Percentiles rank a stretch among this genome's conserved stretches.
phyloP scores from a whole-genome alignment of 2,888 invertebrate genomes.

The Xylota segnis region DNA sequence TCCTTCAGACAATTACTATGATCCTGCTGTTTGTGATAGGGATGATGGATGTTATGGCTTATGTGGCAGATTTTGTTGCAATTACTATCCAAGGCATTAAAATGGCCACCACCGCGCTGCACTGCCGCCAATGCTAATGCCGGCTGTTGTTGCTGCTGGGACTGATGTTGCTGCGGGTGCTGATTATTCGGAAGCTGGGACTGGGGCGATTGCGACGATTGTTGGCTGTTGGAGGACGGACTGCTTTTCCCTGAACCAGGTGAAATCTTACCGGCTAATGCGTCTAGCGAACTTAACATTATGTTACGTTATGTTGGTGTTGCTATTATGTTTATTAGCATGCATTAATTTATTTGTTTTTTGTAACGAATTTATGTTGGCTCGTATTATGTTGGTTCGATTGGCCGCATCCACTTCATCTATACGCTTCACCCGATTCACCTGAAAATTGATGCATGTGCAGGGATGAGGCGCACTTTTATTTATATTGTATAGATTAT shows the following conservation, averaged over 20 bases:
- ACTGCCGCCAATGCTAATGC: slow-evolving; percentile 80
- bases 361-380: slow-evolving; percentile 10
- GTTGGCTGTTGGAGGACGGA: slow-evolving; percentile 79
- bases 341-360: slow-evolving; percentile 67
- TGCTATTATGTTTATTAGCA: slow-evolving; percentile 63
- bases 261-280: slow-evolving; percentile 95
- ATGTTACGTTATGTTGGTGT: slow-evolving; percentile 80
- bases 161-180: slow-evolving; percentile 77
- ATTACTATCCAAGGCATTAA: slow-evolving; percentile 79
- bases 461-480: slow-evolving; percentile 47
- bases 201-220: slow-evolving; percentile 68
- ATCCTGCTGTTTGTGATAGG: slow-evolving; percentile 82
- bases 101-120: slow-evolving; percentile 78
- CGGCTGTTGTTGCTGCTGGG: slow-evolving; percentile 78
- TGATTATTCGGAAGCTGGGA: slow-evolving; percentile 73
- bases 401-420: slow-evolving; percentile 62
- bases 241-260: slow-evolving; percentile 87
- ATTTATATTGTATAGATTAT: slow-evolving; percentile 18
- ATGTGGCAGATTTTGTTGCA: slow-evolving; percentile 81
- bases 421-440: slow-evolving; percentile 39
- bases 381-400: slow-evolving; percentile 11
- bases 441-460: slow-evolving; percentile 69
- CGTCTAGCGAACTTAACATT: slow-evolving; percentile 95
- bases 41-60: slow-evolving; percentile 81
- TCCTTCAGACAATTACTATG: slow-evolving; percentile 83